These are phyloP conservation scores for Laticauda laticaudata DNA, from an alignment of 2,113 vertebrate species.

Conservation along the genomic window DNA sequence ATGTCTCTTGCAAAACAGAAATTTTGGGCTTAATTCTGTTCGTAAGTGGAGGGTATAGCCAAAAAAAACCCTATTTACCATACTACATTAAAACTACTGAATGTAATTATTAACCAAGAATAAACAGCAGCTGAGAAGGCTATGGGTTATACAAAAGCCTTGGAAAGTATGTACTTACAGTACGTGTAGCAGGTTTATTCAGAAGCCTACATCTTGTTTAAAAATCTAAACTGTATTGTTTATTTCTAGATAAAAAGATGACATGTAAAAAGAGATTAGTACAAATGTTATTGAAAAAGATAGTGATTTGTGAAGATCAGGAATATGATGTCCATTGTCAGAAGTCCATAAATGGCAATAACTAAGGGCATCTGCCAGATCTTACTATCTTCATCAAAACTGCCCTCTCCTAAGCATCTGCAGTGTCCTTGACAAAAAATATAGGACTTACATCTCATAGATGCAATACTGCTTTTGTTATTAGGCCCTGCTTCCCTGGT, in stretches of 20 bases:
- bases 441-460: background rate
- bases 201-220: background rate
- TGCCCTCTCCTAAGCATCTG: background rate
- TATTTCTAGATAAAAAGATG: background rate
- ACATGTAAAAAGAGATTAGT: background rate
- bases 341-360: background rate
- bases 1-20: no score
- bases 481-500: background rate
- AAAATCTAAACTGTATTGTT: background rate
- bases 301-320: background rate
- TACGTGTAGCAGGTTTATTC: background rate
- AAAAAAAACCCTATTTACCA: no score
- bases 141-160: background rate
- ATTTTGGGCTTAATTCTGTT: no score
- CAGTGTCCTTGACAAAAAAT: background rate
- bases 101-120: background rate
- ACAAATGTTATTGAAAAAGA: background rate
- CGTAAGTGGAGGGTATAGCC: no score
- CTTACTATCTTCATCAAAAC: background rate
- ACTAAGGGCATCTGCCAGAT: background rate
- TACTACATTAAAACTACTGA: background rate
- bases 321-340: background rate
- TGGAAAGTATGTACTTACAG: background rate
- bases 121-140: background rate
- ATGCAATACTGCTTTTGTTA: background rate